A percentile compares a stretch with the other conserved stretches of the same genome.
These are phyloP conservation scores for Chromis chromis DNA, from an alignment of 2,797 vertebrate genomes.

Conservation along the genomic window DNA sequence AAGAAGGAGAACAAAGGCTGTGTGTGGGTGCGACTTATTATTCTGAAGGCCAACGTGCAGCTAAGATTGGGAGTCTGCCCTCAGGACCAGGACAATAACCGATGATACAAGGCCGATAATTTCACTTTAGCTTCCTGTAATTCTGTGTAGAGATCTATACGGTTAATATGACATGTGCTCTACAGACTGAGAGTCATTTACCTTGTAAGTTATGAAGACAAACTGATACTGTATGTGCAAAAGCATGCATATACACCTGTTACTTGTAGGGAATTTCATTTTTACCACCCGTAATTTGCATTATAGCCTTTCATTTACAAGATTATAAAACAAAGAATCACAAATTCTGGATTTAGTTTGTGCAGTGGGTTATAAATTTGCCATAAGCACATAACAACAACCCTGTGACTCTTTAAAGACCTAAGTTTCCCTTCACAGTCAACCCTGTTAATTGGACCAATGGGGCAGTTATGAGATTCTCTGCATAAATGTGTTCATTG, in stretches of 20 bases:
- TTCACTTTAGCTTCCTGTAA: neutral
- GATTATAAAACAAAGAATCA: neutral
- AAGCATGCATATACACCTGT: neutral
- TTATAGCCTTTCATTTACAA: neutral
- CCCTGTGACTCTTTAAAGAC: no score
- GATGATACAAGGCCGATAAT: neutral
- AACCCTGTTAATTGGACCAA: no score
- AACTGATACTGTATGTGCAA: neutral
- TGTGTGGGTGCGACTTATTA: constrained; percentile 61
- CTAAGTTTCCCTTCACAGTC: no score
- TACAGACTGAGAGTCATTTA: neutral
- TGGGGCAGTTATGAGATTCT: no score
- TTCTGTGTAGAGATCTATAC: neutral
- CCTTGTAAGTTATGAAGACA: neutral
- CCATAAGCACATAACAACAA: no score
- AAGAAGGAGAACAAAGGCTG: constrained; percentile 61
- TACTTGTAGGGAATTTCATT: neutral
- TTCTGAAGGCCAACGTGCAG: constrained; percentile 33
- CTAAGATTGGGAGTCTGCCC: constrained; percentile 17
- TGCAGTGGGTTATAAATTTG: no score
- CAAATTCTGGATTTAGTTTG: no score
- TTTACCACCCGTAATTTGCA: neutral
- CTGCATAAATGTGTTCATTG: no score
- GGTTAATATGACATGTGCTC: neutral
- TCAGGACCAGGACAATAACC: constrained; percentile 1